These are phyloP conservation scores for Proisotoma minuta DNA, from an alignment of 2,888 invertebrate species.

Conservation along the genomic window DNA sequence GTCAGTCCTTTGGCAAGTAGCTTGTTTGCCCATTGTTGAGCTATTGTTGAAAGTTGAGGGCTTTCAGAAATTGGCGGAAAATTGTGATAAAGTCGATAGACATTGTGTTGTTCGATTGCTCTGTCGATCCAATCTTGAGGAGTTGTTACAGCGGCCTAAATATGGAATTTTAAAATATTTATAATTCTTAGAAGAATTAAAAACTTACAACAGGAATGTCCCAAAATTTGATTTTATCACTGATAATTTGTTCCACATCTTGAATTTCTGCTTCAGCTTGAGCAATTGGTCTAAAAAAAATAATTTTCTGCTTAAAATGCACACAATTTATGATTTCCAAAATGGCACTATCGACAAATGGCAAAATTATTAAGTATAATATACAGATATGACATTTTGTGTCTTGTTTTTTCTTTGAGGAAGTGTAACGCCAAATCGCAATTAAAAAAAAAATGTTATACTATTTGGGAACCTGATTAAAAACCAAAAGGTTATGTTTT, in stretches of 20 bases:
- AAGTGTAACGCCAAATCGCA: too few relatives aligned
- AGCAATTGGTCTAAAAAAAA: background rate
- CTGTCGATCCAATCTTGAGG: conserved; percentile 15
- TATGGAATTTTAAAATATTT: background rate
- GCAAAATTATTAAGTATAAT: too few relatives aligned
- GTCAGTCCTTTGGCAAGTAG: conserved; percentile 19
- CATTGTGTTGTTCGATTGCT: conserved; percentile 19
- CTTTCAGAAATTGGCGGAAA: conserved; percentile 14
- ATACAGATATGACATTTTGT: too few relatives aligned
- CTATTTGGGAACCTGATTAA: too few relatives aligned
- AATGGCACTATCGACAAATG: too few relatives aligned
- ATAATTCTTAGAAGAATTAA: too few relatives aligned
- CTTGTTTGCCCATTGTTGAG: conserved; percentile 35
- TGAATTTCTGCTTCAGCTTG: background rate
- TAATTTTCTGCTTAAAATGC: too few relatives aligned
- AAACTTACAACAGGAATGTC: background rate
- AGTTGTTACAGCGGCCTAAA: conserved; percentile 9
- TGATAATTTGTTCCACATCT: background rate
- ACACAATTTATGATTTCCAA: too few relatives aligned
- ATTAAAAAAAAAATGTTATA: too few relatives aligned
- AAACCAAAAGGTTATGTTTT: too few relatives aligned
- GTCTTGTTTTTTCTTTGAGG: too few relatives aligned
- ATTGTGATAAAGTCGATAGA: conserved; percentile 6
- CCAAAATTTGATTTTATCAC: background rate
- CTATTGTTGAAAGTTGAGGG: conserved; percentile 30